Percentiles rank a stretch among this genome's conserved stretches.
Conservation (phyloP, 2,113 vertebrate genomes). For the Pedionomus torquatus region DNA sequence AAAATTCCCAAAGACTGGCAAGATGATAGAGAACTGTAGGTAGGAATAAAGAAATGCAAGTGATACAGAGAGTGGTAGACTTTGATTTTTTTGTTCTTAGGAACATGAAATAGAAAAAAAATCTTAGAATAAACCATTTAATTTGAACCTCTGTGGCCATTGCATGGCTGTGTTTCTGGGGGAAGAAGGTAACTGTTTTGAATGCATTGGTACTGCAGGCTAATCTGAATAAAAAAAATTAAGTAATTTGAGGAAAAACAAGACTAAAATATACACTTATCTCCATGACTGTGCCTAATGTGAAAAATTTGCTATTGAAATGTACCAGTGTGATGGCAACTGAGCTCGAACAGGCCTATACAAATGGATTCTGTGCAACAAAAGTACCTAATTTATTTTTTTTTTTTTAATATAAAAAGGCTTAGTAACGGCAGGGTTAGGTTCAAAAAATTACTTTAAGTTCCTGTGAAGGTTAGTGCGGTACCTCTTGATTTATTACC, state of each 20-base stretch:
- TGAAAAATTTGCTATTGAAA: slow-evolving; percentile 49
- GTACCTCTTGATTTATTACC: slow-evolving; percentile 12
- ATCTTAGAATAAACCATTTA: neutral
- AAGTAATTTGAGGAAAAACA: slow-evolving; percentile 29
- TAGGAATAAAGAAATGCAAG: slow-evolving; percentile 1
- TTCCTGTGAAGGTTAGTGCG: neutral
- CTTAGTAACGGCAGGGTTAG: neutral
- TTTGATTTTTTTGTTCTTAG: neutral
- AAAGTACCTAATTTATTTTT: neutral
- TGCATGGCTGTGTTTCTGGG: neutral
- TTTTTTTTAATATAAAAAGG: neutral
- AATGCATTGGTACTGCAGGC: neutral
- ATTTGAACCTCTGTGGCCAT: neutral
- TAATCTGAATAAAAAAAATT: slow-evolving; percentile 30
- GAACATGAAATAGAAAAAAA: neutral
- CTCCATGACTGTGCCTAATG: slow-evolving; percentile 53
- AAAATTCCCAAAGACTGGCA: neutral
- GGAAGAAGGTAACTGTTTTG: neutral
- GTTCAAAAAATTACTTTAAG: neutral
- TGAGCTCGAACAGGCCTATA: neutral
- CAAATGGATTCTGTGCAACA: neutral
- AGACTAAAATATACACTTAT: slow-evolving; percentile 37
- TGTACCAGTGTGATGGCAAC: slow-evolving; percentile 22
- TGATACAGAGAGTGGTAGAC: neutral
- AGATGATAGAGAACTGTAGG: neutral